Evolutionary conservation across 2,113 vertebrate species (phyloP).

Genomic region (Ginglymostoma cirratum): DNA sequence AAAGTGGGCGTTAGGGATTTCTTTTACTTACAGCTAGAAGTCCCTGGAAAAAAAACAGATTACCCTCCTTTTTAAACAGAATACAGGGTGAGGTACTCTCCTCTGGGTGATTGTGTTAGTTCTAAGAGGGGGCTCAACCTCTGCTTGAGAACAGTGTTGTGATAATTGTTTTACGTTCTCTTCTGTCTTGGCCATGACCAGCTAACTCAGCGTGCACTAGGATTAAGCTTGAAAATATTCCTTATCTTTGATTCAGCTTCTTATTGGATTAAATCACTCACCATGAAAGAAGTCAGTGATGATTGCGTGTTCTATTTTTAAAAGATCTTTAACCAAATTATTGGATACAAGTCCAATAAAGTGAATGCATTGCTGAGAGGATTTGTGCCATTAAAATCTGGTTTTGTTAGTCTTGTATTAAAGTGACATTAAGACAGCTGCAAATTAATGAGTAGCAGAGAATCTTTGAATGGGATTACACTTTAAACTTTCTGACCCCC

Average conservation of each 20-base stretch:
- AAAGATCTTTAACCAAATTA: background rate
- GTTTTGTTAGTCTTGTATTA: background rate
- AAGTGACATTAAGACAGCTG: background rate
- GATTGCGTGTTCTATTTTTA: background rate
- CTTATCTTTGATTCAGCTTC: background rate
- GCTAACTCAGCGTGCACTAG: background rate
- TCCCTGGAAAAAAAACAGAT: no score
- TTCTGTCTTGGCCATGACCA: background rate
- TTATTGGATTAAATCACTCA: background rate
- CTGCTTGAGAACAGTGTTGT: no score
- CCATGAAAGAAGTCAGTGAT: background rate
- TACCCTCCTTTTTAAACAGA: no score
- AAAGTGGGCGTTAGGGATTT: no score
- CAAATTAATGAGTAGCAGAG: background rate
- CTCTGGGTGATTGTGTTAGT: no score
- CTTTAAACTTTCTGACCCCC: background rate
- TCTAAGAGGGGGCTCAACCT: no score
- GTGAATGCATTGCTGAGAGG: background rate
- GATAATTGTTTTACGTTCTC: background rate
- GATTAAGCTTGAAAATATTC: background rate
- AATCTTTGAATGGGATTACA: background rate
- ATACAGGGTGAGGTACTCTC: no score
- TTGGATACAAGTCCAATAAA: background rate
- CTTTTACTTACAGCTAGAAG: no score
- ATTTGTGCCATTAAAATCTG: background rate